Evolutionary conservation across 2,888 invertebrate genomes (phyloP).

Genomic region (Acronicta alni): DNA sequence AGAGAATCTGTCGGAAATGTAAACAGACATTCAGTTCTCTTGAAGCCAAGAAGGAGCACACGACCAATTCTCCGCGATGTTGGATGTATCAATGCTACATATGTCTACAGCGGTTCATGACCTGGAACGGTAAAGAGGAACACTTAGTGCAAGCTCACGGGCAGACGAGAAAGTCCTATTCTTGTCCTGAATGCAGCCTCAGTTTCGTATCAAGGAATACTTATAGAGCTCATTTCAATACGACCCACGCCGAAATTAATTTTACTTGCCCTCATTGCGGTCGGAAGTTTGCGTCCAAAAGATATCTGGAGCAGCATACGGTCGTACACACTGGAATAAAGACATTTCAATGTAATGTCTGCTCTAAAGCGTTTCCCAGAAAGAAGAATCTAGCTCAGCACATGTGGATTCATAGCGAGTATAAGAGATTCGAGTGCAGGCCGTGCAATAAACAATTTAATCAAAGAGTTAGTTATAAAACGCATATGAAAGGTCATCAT

Average conservation of each 20-base stretch:
- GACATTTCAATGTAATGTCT: constrained; percentile 82
- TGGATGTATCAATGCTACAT: constrained; percentile 76
- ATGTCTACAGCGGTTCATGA: constrained; percentile 75
- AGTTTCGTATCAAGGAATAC: constrained; percentile 70
- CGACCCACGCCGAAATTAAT: constrained; percentile 75
- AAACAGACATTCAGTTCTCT: constrained; percentile 70
- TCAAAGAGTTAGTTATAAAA: constrained; percentile 79
- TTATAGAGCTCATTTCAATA: constrained; percentile 74
- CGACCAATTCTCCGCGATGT: constrained; percentile 68
- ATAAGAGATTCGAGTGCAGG: constrained; percentile 78
- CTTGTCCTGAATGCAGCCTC: constrained; percentile 76
- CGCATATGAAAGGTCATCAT: constrained; percentile 80
- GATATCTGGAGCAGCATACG: constrained; percentile 78
- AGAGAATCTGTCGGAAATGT: constrained; percentile 76
- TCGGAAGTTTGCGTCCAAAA: constrained; percentile 72
- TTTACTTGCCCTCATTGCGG: constrained; percentile 77
- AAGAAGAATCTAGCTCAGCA: constrained; percentile 80
- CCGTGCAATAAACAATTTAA: constrained; percentile 81
- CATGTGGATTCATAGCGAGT: constrained; percentile 81
- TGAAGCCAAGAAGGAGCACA: constrained; percentile 72
- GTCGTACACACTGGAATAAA: constrained; percentile 87
- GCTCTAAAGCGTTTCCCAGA: constrained; percentile 79
- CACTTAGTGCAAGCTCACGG: constrained; percentile 74
- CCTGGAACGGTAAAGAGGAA: constrained; percentile 70
- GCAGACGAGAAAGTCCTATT: constrained; percentile 63